Evolutionary conservation across 2,797 vertebrate genomes (phyloP).

Genomic region (Apogon talboti): DNA sequence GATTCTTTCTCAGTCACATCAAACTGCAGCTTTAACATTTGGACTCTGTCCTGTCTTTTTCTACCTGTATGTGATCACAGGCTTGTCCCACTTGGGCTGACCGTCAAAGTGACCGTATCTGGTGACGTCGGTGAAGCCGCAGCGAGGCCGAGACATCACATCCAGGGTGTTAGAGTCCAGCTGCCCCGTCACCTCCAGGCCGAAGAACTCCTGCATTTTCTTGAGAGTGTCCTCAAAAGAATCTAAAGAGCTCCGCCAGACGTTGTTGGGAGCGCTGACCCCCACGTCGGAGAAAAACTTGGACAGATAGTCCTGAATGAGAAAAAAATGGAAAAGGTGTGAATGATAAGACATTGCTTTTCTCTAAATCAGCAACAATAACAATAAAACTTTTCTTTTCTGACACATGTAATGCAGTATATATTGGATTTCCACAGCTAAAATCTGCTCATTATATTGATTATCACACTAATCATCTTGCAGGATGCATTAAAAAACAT

Average conservation of each 20-base stretch:
- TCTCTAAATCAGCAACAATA: too few species aligned
- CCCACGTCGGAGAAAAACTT: constrained; percentile 61
- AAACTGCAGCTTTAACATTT: too few species aligned
- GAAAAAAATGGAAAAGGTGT: neutral
- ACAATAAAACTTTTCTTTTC: too few species aligned
- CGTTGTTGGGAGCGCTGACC: constrained; percentile 34
- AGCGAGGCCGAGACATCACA: constrained; percentile 88
- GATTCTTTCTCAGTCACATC: too few species aligned
- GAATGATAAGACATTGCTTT: too few species aligned
- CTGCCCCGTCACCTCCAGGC: constrained; percentile 86
- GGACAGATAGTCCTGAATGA: constrained; percentile 59
- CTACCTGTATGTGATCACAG: constrained; percentile 87
- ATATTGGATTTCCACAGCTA: too few species aligned
- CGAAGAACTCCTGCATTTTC: constrained; percentile 91
- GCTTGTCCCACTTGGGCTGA: constrained; percentile 87
- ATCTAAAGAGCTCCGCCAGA: constrained; percentile 46
- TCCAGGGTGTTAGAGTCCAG: constrained; percentile 84
- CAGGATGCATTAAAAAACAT: too few species aligned
- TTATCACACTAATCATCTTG: too few species aligned
- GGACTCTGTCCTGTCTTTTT: neutral
- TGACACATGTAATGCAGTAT: too few species aligned
- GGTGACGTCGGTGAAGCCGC: constrained; percentile 86
- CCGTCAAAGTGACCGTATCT: constrained; percentile 60
- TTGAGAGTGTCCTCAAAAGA: constrained; percentile 72
- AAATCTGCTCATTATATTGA: too few species aligned